Percentiles rank a stretch among this genome's conserved stretches.
phyloP scores from a whole-genome alignment of 2,113 vertebrate genomes.

The Phylloscopus trochilus region DNA sequence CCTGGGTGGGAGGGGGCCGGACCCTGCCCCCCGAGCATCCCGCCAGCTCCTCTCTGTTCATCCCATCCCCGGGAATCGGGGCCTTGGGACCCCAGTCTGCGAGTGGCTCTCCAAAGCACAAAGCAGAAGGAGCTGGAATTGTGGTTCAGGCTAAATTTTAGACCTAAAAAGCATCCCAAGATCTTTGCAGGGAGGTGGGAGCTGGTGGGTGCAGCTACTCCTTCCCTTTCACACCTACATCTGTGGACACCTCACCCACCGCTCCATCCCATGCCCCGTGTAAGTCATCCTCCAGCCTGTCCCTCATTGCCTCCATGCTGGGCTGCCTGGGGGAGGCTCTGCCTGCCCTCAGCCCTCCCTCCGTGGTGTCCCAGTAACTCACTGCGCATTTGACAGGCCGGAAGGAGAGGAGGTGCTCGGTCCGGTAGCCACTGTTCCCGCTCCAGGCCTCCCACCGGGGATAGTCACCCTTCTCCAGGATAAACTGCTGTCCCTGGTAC shows the following conservation, averaged over 20 bases:
- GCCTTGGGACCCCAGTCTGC: background rate
- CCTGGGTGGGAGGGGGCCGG: rapidly evolving
- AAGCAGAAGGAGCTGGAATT: background rate
- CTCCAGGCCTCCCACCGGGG: conserved; percentile 93
- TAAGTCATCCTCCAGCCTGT: background rate
- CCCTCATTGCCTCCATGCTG: background rate
- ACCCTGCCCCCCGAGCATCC: background rate
- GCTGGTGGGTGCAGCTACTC: background rate
- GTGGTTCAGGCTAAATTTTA: background rate
- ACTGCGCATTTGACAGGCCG: conserved; percentile 90
- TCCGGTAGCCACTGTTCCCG: conserved; percentile 91
- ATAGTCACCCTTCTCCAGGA: conserved; percentile 96
- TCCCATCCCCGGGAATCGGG: rapidly evolving
- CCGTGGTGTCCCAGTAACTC: conserved; percentile 34
- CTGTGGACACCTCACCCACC: background rate
- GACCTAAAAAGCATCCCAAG: background rate
- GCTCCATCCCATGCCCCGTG: background rate
- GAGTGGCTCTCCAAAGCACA: background rate
- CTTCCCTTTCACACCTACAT: rapidly evolving
- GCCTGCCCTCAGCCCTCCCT: background rate
- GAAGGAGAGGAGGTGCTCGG: conserved; percentile 94
- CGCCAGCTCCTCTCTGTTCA: background rate
- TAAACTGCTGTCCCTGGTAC: conserved; percentile 97
- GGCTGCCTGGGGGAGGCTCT: background rate
- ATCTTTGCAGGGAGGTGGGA: background rate